phyloP scores from a whole-genome alignment of 2,797 vertebrate genomes.

The Moxostoma hubbsi region DNA sequence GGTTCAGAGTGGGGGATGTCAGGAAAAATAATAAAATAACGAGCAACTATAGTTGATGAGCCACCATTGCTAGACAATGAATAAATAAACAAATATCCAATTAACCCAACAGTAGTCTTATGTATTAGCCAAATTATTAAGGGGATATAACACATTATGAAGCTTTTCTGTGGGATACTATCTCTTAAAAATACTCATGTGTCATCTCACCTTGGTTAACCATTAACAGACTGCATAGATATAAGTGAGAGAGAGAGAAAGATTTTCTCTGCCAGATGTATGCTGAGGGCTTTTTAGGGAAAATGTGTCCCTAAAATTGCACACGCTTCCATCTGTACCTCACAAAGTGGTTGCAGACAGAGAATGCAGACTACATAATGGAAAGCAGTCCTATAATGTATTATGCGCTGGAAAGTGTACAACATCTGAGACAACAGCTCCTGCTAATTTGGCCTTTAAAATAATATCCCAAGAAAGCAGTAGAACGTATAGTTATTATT shows the following conservation, averaged over 20 bases:
- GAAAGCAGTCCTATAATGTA: background rate
- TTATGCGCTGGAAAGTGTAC: constrained; percentile 30
- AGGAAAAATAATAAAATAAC: background rate
- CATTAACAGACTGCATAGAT: constrained; percentile 36
- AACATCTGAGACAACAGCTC: background rate
- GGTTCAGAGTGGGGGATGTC: background rate
- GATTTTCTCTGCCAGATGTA: constrained; percentile 35
- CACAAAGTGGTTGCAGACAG: constrained; percentile 34
- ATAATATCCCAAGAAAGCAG: constrained; percentile 1
- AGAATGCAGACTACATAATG: constrained; percentile 27
- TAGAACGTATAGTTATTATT: background rate
- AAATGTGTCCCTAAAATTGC: no score
- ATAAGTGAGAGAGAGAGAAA: constrained; percentile 5
- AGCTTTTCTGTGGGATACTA: background rate
- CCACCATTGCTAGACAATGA: background rate
- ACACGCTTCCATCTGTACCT: constrained; percentile 35
- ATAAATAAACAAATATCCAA: background rate
- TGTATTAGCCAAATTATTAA: background rate
- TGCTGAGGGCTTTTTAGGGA: constrained; percentile 24
- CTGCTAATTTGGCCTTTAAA: constrained; percentile 31
- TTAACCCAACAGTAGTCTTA: background rate
- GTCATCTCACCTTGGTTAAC: constrained; percentile 19
- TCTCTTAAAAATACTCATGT: constrained; percentile 6
- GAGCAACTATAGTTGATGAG: background rate
- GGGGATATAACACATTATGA: background rate